Base-by-base conservation (phyloP, 2,888 invertebrate genomes). In the Galeruca laticollis region DNA sequence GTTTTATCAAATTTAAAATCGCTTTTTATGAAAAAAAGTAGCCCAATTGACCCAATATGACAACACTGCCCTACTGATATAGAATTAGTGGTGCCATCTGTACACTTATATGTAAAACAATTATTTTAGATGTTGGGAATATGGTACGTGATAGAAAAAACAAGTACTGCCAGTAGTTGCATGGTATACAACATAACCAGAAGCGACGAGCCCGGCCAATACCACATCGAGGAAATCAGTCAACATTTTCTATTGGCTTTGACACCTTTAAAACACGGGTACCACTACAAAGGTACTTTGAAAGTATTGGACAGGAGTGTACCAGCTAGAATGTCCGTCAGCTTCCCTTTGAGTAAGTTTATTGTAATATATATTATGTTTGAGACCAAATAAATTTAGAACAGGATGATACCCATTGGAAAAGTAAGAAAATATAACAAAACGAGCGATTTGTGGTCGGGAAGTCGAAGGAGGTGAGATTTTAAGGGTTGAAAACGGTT, bases 71-170 rank as follows among this genome's bases (percentile, higher is more conserved):
- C 26, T 26, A 26, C 26, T 26, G 3, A 26, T 5, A 26, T 26
- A 5, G 26, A 26, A 5, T 26, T 26, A 26, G 26, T 26, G 6
- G 26, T 5, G 3, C 6, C 26, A 3, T 26, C 26, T 26, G 6
- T 40, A 13, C 4, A n/a, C 6, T 47, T 15, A 15, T 2, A 13
- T 13, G 13, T n/a, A 18, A n/a, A 6, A 49, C 15, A 15, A 10
- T 51, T 13, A 9, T 75, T 86, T 60, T 85, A 94, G 94, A 88
- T 94, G 84, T 84, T 94, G 69, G 94, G 94, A 0, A 84, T 91
- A 15, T 95, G 94, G 94, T 93, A 92, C 84, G 94, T 92, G 13
- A 89, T 94, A 47, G 92, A 94, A 84, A 94, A 94, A 85, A 94
- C 94, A 1, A 92, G 93, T 8, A 94, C 94, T 0, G 93, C 92